These are phyloP conservation scores for Physocephala rufipes DNA, from an alignment of 2,888 invertebrate genomes.

Conservation along the genomic window DNA sequence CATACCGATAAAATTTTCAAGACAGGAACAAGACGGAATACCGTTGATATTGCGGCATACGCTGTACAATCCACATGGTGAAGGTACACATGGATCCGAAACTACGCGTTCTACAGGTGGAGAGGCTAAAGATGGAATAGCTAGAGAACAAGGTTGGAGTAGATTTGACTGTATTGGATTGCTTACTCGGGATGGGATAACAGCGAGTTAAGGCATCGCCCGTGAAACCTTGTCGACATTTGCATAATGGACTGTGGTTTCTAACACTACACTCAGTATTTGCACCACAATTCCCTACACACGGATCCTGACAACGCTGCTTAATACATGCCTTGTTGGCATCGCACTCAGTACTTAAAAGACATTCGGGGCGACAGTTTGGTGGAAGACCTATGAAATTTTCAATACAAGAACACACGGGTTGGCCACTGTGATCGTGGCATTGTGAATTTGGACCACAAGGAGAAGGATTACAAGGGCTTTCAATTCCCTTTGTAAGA, in stretches of 20 bases:
- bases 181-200: constrained; percentile 67
- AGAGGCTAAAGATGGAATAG: constrained; percentile 50
- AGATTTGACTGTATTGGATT: background rate
- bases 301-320: constrained; percentile 75
- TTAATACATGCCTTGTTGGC: constrained; percentile 72
- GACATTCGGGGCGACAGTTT: constrained; percentile 77
- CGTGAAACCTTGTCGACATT: constrained; percentile 74
- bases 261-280: constrained; percentile 78
- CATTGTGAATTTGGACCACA: constrained; percentile 77
- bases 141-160: background rate
- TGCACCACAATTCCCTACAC: constrained; percentile 71
- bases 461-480: constrained; percentile 71
- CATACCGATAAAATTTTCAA: constrained; percentile 71
- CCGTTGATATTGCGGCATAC: constrained; percentile 70
- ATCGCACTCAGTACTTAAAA: constrained; percentile 73
- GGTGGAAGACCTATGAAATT: constrained; percentile 73
- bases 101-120: constrained; percentile 52
- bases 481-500: constrained; percentile 50
- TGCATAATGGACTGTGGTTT: constrained; percentile 82
- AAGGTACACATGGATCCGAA: constrained; percentile 73
- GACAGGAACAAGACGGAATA: constrained; percentile 74
- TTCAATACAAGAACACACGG: constrained; percentile 72
- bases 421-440: constrained; percentile 70
- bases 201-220: constrained; percentile 81
- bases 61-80: constrained; percentile 74